These are phyloP conservation scores for Erebia palarica DNA, from an alignment of 2,888 invertebrate genomes.

Conservation along the genomic window DNA sequence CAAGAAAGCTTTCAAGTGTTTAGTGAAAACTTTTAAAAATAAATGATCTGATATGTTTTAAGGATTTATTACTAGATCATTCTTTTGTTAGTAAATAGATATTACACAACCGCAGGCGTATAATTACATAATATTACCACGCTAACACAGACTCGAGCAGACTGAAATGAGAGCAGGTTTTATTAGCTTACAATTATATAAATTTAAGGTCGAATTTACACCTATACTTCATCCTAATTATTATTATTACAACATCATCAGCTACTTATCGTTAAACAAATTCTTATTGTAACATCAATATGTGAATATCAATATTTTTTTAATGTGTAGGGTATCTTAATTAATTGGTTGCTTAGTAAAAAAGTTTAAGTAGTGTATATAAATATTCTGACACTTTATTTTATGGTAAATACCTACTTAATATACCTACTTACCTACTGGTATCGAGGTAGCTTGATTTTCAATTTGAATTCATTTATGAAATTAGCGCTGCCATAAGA, in stretches of 20 bases:
- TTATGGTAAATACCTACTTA: background rate
- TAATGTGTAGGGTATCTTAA: slow-evolving; percentile 19
- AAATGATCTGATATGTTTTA: too few relatives aligned
- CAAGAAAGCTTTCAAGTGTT: background rate
- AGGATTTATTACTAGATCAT: too few relatives aligned
- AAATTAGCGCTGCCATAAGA: too few relatives aligned
- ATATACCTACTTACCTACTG: background rate
- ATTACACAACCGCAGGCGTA: slow-evolving; percentile 60
- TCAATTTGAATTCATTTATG: background rate
- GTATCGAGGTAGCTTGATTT: background rate
- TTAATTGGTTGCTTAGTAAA: slow-evolving; percentile 18
- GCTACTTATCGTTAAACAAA: slow-evolving; percentile 23
- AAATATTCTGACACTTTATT: slow-evolving; percentile 28
- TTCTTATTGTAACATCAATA: slow-evolving; percentile 27
- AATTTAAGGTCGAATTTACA: slow-evolving; percentile 41
- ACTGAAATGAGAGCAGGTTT: slow-evolving; percentile 63
- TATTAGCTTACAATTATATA: slow-evolving; percentile 39
- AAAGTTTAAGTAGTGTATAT: slow-evolving; percentile 16
- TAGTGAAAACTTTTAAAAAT: too few relatives aligned
- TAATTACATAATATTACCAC: slow-evolving; percentile 50
- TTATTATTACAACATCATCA: slow-evolving; percentile 23
- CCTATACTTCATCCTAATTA: slow-evolving; percentile 25
- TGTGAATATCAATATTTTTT: slow-evolving; percentile 24
- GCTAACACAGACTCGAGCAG: slow-evolving; percentile 65
- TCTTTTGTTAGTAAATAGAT: slow-evolving; percentile 26